Evolutionary conservation across 2,797 vertebrate species (phyloP).

Genomic region (Rhinogobio ventralis): DNA sequence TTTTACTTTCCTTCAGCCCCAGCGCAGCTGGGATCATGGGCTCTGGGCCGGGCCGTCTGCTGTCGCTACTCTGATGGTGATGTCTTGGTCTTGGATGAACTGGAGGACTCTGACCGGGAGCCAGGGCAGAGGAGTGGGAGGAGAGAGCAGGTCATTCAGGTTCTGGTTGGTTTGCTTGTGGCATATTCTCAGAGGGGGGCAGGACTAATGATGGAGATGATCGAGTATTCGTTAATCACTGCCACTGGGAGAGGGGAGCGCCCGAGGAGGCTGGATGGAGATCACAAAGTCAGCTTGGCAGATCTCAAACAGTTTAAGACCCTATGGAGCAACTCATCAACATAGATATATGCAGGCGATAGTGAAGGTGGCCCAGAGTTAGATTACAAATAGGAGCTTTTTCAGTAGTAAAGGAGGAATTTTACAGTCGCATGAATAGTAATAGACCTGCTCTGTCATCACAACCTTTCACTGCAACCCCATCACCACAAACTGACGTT

Average conservation of each 20-base stretch:
- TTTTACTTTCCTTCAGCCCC: neutral
- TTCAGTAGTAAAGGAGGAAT: conserved; percentile 56
- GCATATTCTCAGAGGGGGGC: conserved; percentile 67
- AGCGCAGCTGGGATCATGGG: conserved; percentile 15
- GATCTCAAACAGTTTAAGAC: conserved; percentile 55
- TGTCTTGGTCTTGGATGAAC: conserved; percentile 47
- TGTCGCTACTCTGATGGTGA: conserved; percentile 56
- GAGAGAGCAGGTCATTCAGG: conserved; percentile 48
- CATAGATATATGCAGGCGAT: conserved; percentile 56
- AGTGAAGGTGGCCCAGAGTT: conserved; percentile 65
- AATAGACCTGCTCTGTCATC: conserved; percentile 56
- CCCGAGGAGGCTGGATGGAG: conserved; percentile 61
- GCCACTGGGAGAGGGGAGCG: conserved; percentile 65
- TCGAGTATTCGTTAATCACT: conserved; percentile 64
- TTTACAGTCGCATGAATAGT: conserved; percentile 62
- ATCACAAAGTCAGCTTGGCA: conserved; percentile 69
- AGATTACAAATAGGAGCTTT: conserved; percentile 64
- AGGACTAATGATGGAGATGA: conserved; percentile 74
- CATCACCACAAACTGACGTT: conserved; percentile 15
- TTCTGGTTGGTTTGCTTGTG: conserved; percentile 64
- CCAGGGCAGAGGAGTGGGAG: conserved; percentile 24
- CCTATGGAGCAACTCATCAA: conserved; percentile 38
- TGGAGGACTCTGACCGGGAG: conserved; percentile 21
- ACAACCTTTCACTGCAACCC: conserved; percentile 47
- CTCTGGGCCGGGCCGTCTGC: conserved; percentile 34